Conservation (phyloP, 2,113 vertebrate species). For the Sorex araneus region DNA sequence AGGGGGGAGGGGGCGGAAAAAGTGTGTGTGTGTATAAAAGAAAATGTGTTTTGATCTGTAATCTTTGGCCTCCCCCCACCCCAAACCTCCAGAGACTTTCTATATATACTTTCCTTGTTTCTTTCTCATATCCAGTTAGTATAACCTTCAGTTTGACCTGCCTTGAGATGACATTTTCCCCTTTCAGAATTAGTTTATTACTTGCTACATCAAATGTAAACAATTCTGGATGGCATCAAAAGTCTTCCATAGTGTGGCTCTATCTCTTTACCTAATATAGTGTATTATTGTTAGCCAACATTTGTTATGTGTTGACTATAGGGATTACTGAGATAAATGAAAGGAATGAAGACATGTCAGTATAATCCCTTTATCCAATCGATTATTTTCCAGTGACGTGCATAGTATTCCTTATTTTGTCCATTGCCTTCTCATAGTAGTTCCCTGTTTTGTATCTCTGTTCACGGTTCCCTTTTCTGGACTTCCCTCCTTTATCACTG, state of each 20-base stretch:
- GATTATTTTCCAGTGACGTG: neutral
- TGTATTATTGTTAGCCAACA: slow-evolving; percentile 33
- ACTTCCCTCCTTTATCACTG: neutral
- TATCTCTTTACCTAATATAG: neutral
- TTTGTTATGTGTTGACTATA: neutral
- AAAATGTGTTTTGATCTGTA: neutral
- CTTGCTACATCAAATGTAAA: slow-evolving; percentile 55
- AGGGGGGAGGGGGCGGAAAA: neutral
- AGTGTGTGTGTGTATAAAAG: neutral
- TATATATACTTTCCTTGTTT: slow-evolving; percentile 33
- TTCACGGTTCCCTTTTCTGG: slow-evolving; percentile 20
- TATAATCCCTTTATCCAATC: neutral
- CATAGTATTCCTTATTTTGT: slow-evolving; percentile 24
- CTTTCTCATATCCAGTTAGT: neutral
- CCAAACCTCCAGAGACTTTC: neutral
- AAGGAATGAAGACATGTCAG: neutral
- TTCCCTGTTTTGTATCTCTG: slow-evolving; percentile 13
- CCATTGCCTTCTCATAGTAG: neutral
- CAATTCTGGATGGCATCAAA: neutral
- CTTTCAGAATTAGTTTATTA: slow-evolving; percentile 23
- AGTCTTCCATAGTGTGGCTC: neutral
- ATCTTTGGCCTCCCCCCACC: no score
- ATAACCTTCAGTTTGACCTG: neutral
- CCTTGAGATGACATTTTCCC: neutral
- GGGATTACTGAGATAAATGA: neutral